Evolutionary conservation across 2,113 vertebrate species (phyloP).

Genomic region (Scopus umbretta): DNA sequence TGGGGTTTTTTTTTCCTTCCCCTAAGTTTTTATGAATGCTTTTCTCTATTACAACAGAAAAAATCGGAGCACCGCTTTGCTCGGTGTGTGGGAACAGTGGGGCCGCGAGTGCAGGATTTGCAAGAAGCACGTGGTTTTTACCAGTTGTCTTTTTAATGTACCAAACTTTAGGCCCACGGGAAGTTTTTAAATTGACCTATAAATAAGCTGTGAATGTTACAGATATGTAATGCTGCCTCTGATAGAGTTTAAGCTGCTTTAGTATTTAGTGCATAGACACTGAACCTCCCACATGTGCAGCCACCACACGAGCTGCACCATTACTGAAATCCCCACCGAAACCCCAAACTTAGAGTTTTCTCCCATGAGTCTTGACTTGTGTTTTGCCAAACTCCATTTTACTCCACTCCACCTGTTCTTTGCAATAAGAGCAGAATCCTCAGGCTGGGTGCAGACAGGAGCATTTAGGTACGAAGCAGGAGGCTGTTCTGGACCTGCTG

Average conservation of each 20-base stretch:
- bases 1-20: neutral
- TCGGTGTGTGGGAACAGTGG: neutral
- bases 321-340: neutral
- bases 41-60: neutral
- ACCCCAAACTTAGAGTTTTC: neutral
- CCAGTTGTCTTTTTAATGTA: neutral
- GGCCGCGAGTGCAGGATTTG: neutral
- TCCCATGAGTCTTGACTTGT: neutral
- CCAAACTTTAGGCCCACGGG: neutral
- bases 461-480: neutral
- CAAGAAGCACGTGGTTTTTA: neutral
- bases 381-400: neutral
- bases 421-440: neutral
- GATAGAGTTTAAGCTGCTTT: neutral
- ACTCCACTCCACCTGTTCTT: neutral
- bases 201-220: neutral
- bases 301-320: neutral
- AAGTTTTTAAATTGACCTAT: neutral
- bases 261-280: neutral
- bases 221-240: neutral
- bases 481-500: neutral
- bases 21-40: neutral
- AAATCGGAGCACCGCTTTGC: rapidly evolving
- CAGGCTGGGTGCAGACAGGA: neutral
- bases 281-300: neutral